These are phyloP conservation scores for Lacerta agilis DNA, from an alignment of 2,797 vertebrate species.

Conservation along the genomic window DNA sequence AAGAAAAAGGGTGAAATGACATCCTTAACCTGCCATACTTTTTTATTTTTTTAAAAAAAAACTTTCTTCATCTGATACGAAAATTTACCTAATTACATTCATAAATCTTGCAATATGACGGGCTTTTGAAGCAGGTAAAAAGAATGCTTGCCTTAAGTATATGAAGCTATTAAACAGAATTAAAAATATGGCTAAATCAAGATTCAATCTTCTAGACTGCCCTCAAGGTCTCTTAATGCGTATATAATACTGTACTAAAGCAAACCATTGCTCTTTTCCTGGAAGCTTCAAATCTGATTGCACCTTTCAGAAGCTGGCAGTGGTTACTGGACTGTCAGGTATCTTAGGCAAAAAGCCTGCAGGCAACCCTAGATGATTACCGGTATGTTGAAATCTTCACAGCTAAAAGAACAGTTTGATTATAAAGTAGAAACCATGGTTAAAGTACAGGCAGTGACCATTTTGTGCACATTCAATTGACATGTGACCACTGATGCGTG, in stretches of 20 bases:
- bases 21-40: slow-evolving; percentile 42
- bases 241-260: slow-evolving; percentile 62
- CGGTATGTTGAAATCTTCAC: background rate
- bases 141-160: background rate
- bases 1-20: slow-evolving; percentile 32
- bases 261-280: slow-evolving; percentile 53
- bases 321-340: slow-evolving; percentile 5
- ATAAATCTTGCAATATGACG: background rate
- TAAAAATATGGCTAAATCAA: slow-evolving; percentile 29
- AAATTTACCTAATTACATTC: background rate
- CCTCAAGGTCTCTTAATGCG: slow-evolving; percentile 50
- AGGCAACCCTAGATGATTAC: slow-evolving; percentile 60
- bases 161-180: slow-evolving; percentile 11
- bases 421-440: slow-evolving; percentile 35
- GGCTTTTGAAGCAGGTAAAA: background rate
- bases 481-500: no score
- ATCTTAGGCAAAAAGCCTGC: slow-evolving; percentile 53
- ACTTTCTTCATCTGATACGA: background rate
- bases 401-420: background rate
- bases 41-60: no score
- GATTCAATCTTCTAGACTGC: background rate
- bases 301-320: slow-evolving; percentile 54
- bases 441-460: background rate
- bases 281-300: slow-evolving; percentile 51
- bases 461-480: no score